These are phyloP conservation scores for Drosophila setosimentum DNA, from an alignment of 2,888 invertebrate genomes.

Conservation along the genomic window DNA sequence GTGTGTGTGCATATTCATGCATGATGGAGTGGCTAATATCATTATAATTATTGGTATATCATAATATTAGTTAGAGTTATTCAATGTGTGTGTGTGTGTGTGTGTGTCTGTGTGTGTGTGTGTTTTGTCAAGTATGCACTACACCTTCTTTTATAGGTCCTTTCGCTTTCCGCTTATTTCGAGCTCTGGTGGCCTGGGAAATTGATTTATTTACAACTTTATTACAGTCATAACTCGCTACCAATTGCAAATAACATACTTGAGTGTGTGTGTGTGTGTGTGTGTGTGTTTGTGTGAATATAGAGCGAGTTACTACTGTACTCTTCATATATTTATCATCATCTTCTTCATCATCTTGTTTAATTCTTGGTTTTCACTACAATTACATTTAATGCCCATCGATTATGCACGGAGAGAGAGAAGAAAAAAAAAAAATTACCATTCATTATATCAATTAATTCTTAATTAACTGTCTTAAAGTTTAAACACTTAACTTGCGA, in stretches of 20 bases:
- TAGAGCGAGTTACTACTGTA: constrained; percentile 26
- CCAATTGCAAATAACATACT: neutral
- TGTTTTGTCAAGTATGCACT: neutral
- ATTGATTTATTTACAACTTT: constrained; percentile 57
- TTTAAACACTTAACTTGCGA: constrained; percentile 64
- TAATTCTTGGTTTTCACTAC: constrained; percentile 22
- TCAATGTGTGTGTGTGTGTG: neutral
- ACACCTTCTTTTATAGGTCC: constrained; percentile 15
- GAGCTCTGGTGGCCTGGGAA: constrained; percentile 9
- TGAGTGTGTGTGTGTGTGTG: neutral
- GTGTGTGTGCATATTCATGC: constrained; percentile 4
- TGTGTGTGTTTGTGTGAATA: neutral
- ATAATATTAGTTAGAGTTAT: constrained; percentile 28
- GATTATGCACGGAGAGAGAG: constrained; percentile 16
- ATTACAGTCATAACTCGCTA: constrained; percentile 19
- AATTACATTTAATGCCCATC: constrained; percentile 31
- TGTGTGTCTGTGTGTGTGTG: neutral
- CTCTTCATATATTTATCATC: neutral
- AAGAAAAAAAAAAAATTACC: constrained; percentile 38
- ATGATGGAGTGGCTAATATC: constrained; percentile 34
- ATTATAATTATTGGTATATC: constrained; percentile 41
- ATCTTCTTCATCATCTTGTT: neutral
- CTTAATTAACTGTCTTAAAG: constrained; percentile 62
- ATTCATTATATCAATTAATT: constrained; percentile 28
- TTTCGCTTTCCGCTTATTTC: constrained; percentile 9